Base-by-base conservation (phyloP, 2,797 vertebrate genomes). In the Acridotheres tristis region DNA sequence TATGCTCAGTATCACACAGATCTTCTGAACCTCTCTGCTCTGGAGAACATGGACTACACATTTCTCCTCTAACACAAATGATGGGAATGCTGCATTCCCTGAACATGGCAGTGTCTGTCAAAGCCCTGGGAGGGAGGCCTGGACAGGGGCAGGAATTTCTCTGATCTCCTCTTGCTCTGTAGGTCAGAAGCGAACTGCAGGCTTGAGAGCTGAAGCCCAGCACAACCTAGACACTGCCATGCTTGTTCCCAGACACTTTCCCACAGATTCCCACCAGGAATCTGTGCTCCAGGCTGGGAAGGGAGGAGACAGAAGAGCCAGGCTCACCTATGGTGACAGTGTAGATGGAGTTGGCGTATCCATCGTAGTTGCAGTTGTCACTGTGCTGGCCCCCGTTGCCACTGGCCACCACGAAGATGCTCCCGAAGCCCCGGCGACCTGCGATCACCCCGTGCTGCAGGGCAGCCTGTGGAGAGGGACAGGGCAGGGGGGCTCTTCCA, bases 321-420 rank as follows among this genome's bases (percentile, higher is more conserved):
- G 4, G 12, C 78, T 97, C 98, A 99, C 99, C 99, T 21, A 99
- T 98, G 3, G 99, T 99, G 94, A 99, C 98, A 0, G 99, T 99
- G 97, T 99, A 99, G 98, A 99, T 99, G 90, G 99, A 99, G 98
- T 99, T 99, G 94, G 99, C 99, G 0, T 99, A 99, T 16, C 99
- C 99, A 0, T 99, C 99, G 0, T 99, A 99, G 98, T 99, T 99
- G 98, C 99, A 99, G 97, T 99, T 99, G 98, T 99, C 99, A 0
- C 97, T 98, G 96, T 98, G 98, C 34, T 98, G 99, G 51, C 99
- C 99, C 12, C 99, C 99, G 0, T 99, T 99, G 81, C 99, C 99
- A 4, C 99, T 99, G 96, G 99, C 99, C 34, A 99, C 99, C 58
- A 99, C 99, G 2, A 99, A 99, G 93, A 99, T 99, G 97, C 99